Evolutionary conservation across 2,113 vertebrate species (phyloP).

Genomic region (Zapornia atra): DNA sequence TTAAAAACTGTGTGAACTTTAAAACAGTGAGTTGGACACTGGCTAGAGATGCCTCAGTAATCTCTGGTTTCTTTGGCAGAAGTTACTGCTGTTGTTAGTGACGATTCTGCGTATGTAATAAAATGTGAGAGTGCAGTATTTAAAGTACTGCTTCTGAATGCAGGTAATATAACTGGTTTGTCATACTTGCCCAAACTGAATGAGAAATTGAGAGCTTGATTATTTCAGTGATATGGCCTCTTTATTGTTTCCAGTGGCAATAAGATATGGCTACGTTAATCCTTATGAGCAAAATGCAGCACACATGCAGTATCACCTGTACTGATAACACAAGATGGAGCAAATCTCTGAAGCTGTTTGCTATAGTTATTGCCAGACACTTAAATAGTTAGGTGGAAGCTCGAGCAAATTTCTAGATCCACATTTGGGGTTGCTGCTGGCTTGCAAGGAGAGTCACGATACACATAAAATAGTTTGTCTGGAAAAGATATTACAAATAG

Average conservation of each 20-base stretch:
- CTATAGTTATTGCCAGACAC: not conserved
- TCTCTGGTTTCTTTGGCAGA: not conserved
- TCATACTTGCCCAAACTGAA: not conserved
- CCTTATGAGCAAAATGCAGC: not conserved
- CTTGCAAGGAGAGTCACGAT: not conserved
- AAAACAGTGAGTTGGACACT: not conserved
- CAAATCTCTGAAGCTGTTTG: not conserved
- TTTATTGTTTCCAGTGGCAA: not conserved
- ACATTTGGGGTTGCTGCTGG: not conserved
- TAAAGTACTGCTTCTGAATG: not conserved
- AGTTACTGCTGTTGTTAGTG: not conserved
- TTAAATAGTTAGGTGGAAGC: not conserved
- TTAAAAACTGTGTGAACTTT: not conserved
- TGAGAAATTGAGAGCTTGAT: not conserved
- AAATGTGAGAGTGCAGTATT: not conserved
- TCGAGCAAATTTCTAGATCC: not conserved
- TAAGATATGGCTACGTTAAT: not conserved
- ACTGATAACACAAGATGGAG: not conserved
- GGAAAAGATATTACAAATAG: not conserved
- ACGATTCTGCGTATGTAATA: not conserved
- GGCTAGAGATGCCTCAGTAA: not conserved
- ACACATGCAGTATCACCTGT: not conserved
- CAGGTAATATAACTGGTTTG: not conserved
- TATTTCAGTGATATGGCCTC: not conserved
- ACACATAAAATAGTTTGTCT: not conserved